Evolutionary conservation across 2,888 invertebrate species (phyloP).

Genomic region (Ormyrus pomaceus): DNA sequence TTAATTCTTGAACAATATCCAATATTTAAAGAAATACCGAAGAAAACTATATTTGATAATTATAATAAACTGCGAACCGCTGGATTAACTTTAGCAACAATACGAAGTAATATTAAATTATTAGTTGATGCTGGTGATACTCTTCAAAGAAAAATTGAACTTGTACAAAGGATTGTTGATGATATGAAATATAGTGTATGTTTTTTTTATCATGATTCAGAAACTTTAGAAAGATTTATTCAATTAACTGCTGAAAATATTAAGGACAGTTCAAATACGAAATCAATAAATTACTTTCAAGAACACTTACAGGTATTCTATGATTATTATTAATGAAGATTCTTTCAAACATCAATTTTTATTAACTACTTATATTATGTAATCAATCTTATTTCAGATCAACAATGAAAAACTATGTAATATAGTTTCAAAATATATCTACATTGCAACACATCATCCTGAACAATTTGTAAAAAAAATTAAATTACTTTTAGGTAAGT

Average conservation of each 20-base stretch:
- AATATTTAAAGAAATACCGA: not conserved
- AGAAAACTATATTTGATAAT: constrained; percentile 21
- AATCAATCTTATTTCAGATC: constrained; percentile 14
- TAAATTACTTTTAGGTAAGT: constrained; percentile 35
- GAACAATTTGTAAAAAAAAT: constrained; percentile 18
- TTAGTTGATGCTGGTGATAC: constrained; percentile 10
- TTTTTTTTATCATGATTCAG: constrained; percentile 12
- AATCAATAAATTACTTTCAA: constrained; percentile 5
- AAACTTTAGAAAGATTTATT: not conserved
- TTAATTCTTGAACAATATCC: not conserved
- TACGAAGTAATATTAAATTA: constrained; percentile 28
- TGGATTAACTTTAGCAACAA: constrained; percentile 10
- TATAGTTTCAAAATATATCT: constrained; percentile 38
- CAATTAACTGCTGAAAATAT: not conserved
- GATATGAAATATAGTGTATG: constrained; percentile 13
- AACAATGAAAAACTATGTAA: not conserved
- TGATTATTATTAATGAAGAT: not conserved
- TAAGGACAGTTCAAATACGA: not conserved
- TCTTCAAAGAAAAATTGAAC: constrained; percentile 26
- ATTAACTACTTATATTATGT: not conserved
- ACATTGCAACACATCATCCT: not conserved
- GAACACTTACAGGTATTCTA: constrained; percentile 22
- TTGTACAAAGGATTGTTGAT: not conserved
- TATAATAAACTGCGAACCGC: constrained; percentile 26
- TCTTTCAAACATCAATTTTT: not conserved